Conservation (phyloP, 2,888 invertebrate genomes). For the Azorinus chamasolen region DNA sequence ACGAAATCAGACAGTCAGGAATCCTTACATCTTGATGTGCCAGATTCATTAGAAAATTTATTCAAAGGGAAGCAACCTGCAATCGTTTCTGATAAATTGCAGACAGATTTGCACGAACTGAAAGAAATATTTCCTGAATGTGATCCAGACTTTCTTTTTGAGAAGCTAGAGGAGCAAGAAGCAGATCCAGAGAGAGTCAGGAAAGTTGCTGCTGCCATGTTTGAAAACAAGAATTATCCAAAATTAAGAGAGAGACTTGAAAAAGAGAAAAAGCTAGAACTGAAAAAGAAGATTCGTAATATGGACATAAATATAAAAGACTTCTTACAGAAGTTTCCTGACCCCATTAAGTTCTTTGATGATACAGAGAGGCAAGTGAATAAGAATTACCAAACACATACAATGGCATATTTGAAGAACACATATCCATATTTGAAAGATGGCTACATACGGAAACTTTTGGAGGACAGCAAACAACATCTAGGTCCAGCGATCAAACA, state of each 20-base stretch:
- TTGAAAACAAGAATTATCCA: conserved; percentile 79
- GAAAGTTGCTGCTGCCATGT: conserved; percentile 74
- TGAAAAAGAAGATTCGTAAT: conserved; percentile 63
- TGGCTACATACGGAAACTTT: conserved; percentile 71
- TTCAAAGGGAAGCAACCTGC: conserved; percentile 56
- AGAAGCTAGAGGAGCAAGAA: conserved; percentile 68
- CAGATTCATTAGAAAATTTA: conserved; percentile 33
- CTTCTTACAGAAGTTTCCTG: conserved; percentile 81
- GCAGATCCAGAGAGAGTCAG: conserved; percentile 71
- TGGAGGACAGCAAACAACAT: conserved; percentile 74
- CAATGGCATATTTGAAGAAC: conserved; percentile 70
- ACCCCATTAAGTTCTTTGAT: conserved; percentile 76
- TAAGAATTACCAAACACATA: conserved; percentile 77
- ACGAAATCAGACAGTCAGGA: conserved; percentile 63
- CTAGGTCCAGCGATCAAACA: conserved; percentile 68
- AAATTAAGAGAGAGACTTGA: conserved; percentile 75
- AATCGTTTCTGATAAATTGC: conserved; percentile 57
- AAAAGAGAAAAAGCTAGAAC: conserved; percentile 63
- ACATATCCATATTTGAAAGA: conserved; percentile 73
- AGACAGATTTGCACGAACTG: conserved; percentile 76
- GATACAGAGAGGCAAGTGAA: conserved; percentile 71
- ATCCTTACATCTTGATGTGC: conserved; percentile 32
- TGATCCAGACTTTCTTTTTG: conserved; percentile 82
- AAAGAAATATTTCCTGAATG: conserved; percentile 81
- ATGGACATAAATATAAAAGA: conserved; percentile 72